Evolutionary conservation across 1,140 invertebrate species (phyloP).

Genomic region (Camponotus floridanus): DNA sequence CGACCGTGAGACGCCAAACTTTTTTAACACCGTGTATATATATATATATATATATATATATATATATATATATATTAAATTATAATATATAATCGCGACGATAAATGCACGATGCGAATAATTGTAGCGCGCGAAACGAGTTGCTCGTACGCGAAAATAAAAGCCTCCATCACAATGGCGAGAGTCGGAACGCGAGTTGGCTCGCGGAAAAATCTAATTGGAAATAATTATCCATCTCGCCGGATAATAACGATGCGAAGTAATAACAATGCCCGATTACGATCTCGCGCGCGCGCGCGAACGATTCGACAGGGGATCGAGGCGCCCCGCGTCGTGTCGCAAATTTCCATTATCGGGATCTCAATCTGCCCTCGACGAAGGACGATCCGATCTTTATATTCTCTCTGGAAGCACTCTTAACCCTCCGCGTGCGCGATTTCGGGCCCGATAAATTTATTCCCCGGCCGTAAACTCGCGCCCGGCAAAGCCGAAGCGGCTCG

Average conservation of each 20-base stretch:
- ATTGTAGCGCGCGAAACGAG: neutral
- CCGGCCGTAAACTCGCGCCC: conserved; percentile 63
- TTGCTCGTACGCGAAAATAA: conserved; percentile 5
- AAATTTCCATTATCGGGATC: conserved; percentile 72
- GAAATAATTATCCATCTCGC: conserved; percentile 46
- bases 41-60: too few species aligned
- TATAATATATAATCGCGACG: conserved; percentile 8
- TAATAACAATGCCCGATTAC: conserved; percentile 70
- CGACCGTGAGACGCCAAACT: too few species aligned
- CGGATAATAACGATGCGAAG: conserved; percentile 2
- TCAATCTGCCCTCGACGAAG: conserved; percentile 50
- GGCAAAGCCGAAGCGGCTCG: neutral
- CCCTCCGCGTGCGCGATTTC: conserved; percentile 44
- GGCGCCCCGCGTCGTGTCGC: conserved; percentile 52
- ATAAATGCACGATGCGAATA: conserved; percentile 25
- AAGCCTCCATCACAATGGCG: conserved; percentile 4
- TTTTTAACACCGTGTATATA: too few species aligned
- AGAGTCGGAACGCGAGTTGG: neutral
- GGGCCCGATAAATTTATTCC: conserved; percentile 66
- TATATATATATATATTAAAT: too few species aligned
- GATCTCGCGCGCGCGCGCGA: conserved; percentile 34
- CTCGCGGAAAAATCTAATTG: conserved; percentile 26
- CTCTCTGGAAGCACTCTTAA: conserved; percentile 59
- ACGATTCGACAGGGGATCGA: conserved; percentile 41
- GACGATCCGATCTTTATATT: conserved; percentile 67